Conservation (phyloP, 2,797 vertebrate species). For the Gastrophryne carolinensis region DNA sequence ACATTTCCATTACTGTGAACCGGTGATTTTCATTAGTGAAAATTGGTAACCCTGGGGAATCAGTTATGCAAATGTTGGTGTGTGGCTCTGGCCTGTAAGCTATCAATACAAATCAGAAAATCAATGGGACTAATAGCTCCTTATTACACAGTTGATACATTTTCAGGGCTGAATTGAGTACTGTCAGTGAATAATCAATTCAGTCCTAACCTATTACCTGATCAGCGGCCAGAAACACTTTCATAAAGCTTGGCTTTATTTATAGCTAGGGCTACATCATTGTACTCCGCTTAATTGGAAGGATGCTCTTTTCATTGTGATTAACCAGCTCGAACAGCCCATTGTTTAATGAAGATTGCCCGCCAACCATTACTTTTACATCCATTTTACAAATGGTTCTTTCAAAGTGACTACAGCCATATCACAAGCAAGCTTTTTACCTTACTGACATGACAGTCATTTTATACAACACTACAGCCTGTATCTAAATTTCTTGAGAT, state of each 20-base stretch:
- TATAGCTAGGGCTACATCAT: slow-evolving; percentile 56
- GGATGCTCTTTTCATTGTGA: slow-evolving; percentile 13
- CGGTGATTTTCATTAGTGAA: slow-evolving; percentile 79
- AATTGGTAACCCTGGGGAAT: slow-evolving; percentile 78
- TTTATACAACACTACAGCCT: no score
- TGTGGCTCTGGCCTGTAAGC: slow-evolving; percentile 85
- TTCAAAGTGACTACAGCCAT: background rate
- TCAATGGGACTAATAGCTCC: slow-evolving; percentile 92
- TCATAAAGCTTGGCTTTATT: slow-evolving; percentile 63
- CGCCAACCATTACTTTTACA: background rate
- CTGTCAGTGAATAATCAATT: slow-evolving; percentile 81
- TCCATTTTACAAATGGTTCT: background rate
- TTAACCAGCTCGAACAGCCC: slow-evolving; percentile 18
- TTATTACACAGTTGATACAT: slow-evolving; percentile 90
- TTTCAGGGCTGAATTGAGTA: slow-evolving; percentile 76
- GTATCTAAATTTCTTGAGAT: no score
- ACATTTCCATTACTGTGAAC: slow-evolving; percentile 68
- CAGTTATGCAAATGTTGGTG: slow-evolving; percentile 90
- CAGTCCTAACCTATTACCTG: slow-evolving; percentile 83
- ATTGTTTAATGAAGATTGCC: background rate
- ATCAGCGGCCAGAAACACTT: slow-evolving; percentile 65
- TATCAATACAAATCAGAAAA: slow-evolving; percentile 96
- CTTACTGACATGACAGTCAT: no score
- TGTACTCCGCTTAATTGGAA: slow-evolving; percentile 46
- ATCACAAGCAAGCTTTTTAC: background rate